phyloP scores from a whole-genome alignment of 2,113 vertebrate genomes.

The Gracilinanus agilis region DNA sequence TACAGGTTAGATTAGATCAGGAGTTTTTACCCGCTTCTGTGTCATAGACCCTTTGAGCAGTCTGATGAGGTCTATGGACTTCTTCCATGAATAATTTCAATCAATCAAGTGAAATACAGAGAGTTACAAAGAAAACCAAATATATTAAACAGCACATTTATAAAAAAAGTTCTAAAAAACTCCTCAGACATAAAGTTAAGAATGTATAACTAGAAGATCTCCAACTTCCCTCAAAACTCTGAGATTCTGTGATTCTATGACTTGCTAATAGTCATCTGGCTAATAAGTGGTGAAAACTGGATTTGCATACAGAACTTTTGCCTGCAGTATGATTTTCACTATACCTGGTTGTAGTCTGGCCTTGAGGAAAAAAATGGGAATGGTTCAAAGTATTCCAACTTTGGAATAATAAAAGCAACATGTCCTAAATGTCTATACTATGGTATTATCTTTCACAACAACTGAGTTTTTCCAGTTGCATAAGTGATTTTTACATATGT shows the following conservation, averaged over 20 bases:
- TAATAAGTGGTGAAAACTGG: not conserved
- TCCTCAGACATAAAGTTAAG: not conserved
- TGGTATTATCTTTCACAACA: not conserved
- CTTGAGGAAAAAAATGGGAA: not conserved
- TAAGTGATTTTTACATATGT: conserved; percentile 58
- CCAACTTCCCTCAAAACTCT: not conserved
- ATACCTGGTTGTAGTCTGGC: not conserved
- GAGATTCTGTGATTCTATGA: not conserved
- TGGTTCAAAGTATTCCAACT: not conserved
- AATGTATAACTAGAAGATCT: not conserved
- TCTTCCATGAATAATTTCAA: not conserved
- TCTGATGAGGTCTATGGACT: not conserved
- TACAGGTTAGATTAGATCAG: not conserved
- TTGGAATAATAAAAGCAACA: conserved; percentile 41
- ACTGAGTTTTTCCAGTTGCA: conserved; percentile 31
- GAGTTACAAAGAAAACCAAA: not conserved
- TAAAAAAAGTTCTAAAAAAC: not conserved
- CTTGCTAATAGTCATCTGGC: not conserved
- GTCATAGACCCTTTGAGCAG: not conserved
- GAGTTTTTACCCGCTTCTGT: not conserved
- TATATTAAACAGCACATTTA: not conserved
- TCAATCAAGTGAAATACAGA: not conserved
- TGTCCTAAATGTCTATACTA: conserved; percentile 13
- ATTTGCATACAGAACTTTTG: not conserved
- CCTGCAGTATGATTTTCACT: not conserved